Evolutionary conservation across 2,113 vertebrate species (phyloP), one percentile per base, ranked within the genome.

Genomic region (Catagonus wagneri): DNA sequence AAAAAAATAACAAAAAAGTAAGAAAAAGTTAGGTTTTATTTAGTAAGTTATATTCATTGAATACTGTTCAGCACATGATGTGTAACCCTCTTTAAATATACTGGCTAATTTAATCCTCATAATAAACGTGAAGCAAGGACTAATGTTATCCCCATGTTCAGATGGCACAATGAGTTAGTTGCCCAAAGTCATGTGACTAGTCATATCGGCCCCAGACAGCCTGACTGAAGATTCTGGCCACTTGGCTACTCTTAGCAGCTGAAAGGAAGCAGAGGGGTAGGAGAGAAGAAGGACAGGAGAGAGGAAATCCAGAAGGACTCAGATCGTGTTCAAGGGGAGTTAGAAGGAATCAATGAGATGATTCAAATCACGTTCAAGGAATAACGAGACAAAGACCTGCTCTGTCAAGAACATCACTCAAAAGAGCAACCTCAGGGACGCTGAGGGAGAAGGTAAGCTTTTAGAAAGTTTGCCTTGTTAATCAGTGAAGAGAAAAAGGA

Each of bases 271-370:
- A 56, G 5, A 4, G 4, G 63, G 1, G 25, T 7, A 6, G 6
- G n/a, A 68, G 13, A 60, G 22, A 4, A 68, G 29, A 22, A 58
- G 3, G 20, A 76, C 13, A 1, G 6, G 17, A 22, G 2, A 0
- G 0, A 0, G 9, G 29, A 39, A 23, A 22, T 16, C 39, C 9
- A 56, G 23, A n/a, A 32, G 13, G 2, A 16, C 5, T 69, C 32
- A 44, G 69, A 25, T 69, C 19, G 7, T 44, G 17, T 27, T 72
- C 50, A 29, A 3, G 27, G 32, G 76, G 27, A 87, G 44, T 52
- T 74, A 61, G 39, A 63, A 39, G 14, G 32, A 58, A 19, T 58
- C 60, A 56, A 27, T 22, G 69, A 72, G 50, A 76, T 25, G 27
- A 50, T 68, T 54, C 36, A 32, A 52, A 22, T 23, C 25, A 65